Evolutionary conservation across 2,888 invertebrate species (phyloP), one percentile per base, ranked within the genome.

Genomic region (Melipona bicolor): DNA sequence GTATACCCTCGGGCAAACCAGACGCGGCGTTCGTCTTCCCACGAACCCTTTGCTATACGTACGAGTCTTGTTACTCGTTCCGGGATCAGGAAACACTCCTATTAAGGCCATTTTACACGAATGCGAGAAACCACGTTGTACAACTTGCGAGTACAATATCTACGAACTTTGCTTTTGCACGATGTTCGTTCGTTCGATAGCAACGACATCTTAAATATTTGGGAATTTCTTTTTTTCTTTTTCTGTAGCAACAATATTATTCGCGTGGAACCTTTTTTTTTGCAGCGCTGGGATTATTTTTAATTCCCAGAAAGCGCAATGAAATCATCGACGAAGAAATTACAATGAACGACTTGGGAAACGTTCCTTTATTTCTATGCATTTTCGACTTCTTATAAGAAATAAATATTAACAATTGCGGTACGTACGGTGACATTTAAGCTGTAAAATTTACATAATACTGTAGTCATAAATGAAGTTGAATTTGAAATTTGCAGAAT

Each of bases 51-150:
- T 69, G 79, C 85, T 77, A 36, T 74, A 83, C 87, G 88, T 89
- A 84, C 84, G 79, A 89, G 88, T 87, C 88, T 85, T 88, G 86
- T 85, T 85, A 87, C 84, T 83, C 87, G 83, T 87, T 85, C 85
- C 88, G 89, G 84, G 89, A 89, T 88, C 87, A 86, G 87, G 85
- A 88, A 90, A 90, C 89, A 87, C 88, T 90, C 87, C 87, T 87
- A 88, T 90, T 88, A 89, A 89, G 87, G 88, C 86, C 81, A 85
- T 83, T 83, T 88, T 88, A 87, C 88, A 83, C 87, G 83, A 43
- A 76, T 74, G 54, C 85, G 87, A 65, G 79, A 86, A 78, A 59
- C 59, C 69, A 17, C 64, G 50, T 19, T 50, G 9, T 49, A 4
- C n/a, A 56, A 24, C n/a, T 17, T 61, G 27, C 4, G 43, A 54